Base-by-base conservation (phyloP, 2,113 vertebrate genomes). In the Abramis brama region DNA sequence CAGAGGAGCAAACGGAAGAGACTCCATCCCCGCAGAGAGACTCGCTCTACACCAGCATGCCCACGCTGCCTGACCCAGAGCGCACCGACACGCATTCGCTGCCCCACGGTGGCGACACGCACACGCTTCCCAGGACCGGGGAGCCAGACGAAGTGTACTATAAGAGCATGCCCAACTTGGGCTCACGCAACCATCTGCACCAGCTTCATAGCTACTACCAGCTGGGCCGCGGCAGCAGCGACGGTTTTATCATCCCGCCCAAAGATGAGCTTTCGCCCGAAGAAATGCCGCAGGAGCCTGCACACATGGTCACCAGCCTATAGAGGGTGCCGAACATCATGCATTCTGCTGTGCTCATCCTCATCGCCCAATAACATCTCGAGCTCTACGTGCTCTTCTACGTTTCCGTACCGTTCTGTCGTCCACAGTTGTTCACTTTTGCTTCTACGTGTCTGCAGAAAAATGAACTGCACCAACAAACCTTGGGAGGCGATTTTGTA, bases 111-210 rank as follows among this genome's bases (percentile, higher is more conserved):
- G 85, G 62, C 0, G 88, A 90, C 1, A 93, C 5, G 21, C 89
- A 79, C 94, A 93, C 84, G 92, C 91, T 89, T 90, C 91, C 1
- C 91, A 94, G 85, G 91, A 91, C 84, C 89, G 91, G 89, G 86
- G 88, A 89, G 57, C 75, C 88, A 0, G 98, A 99, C 0, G 98
- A 99, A 39, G 96, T 98, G 89, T 99, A 97, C 96, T 99, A 98
- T 95, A 99, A 99, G 93, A 99, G 98, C 94, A 99, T 99, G 98
- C 98, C 98, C 90, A 99, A 99, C 94, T 91, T 99, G 57, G 98
- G 98, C 94, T 97, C 97, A 68, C 94, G 96, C 25, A 97, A 97
- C 92, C 97, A 99, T 88, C 92, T 97, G 79, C 97, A 98, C 88
- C 97, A 97, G 94, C 96, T 98, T 92, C 97, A 98, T 92, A 96